Conservation (phyloP, 2,113 vertebrate species). For the Coreoperca whiteheadi region DNA sequence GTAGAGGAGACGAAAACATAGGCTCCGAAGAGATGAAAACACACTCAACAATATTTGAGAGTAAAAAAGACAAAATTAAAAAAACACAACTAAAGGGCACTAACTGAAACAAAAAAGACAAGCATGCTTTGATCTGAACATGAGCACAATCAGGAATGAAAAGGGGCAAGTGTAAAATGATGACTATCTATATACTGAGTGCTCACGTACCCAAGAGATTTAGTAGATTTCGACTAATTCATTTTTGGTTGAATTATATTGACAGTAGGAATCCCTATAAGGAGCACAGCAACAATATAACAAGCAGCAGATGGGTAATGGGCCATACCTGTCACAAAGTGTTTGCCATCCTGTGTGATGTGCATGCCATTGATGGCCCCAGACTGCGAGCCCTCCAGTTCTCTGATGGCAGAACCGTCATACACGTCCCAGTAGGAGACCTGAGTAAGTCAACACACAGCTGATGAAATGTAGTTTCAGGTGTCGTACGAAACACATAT, state of each 20-base stretch:
- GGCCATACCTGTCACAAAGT: slow-evolving; percentile 89
- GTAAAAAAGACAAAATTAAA: no score
- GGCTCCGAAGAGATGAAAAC: no score
- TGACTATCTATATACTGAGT: neutral
- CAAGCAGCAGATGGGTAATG: slow-evolving; percentile 1
- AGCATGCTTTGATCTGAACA: neutral
- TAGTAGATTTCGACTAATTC: neutral
- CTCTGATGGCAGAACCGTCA: slow-evolving; percentile 87
- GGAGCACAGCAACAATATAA: neutral
- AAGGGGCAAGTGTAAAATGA: neutral
- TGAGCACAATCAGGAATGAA: neutral
- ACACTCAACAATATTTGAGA: no score
- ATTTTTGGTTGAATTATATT: neutral
- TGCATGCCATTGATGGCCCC: slow-evolving; percentile 90
- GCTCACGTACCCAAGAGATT: neutral
- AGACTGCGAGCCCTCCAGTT: slow-evolving; percentile 87
- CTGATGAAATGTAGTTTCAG: neutral
- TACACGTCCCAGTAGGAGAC: slow-evolving; percentile 92
- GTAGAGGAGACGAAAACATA: neutral
- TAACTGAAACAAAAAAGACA: neutral
- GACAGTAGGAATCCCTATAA: neutral
- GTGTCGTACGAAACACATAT: neutral
- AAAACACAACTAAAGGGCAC: neutral
- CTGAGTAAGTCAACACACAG: slow-evolving; percentile 72
- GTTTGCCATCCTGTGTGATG: slow-evolving; percentile 84